Evolutionary conservation across 2,888 invertebrate species (phyloP), one percentile per base, ranked within the genome.

Genomic region (Morinoia aosen): DNA sequence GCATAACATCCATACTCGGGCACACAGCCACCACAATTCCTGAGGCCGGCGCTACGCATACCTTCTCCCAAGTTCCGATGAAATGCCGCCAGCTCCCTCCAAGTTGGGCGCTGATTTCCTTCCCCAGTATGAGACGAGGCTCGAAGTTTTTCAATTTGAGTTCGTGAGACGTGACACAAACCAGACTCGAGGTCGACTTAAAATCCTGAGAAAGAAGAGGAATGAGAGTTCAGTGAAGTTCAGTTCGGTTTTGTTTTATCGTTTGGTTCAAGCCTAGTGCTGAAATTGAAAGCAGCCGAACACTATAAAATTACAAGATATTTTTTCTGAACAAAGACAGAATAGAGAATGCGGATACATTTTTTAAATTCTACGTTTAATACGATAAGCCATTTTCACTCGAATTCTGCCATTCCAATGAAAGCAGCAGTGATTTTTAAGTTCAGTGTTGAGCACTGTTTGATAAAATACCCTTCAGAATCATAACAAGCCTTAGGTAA

Each of bases 101-200:
- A 19, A 90, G 16, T 90, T 90, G 40, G 25, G 40, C 48, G 40
- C 90, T 90, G 90, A 90, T 90, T 90, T 90, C 48, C 48, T 90
- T 25, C 25, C 8, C 90, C 16, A 90, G 48, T 40, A 90, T 90
- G 90, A 90, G 90, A 90, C 40, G 90, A 40, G 90, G 7, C 90
- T 48, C 12, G 90, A 90, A 90, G 90, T 90, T 90, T 90, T 90
- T 90, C 90, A 90, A 90, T 90, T 90, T 90, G 90, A 90, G 48
- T 90, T 10, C 16, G 90, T 90, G 40, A 39, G 40, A 90, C 90
- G 90, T 90, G 90, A 90, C 90, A 48, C 90, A 48, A 48, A 48
- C 90, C 90, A 48, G 90, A 90, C 90, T 90, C 48, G 90, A 90
- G 90, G 90, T 90, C 48, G 90, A 48, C 90, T 76, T 33, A 16